Percentiles rank a stretch among this genome's conserved stretches.
phyloP scores from a whole-genome alignment of 64 coral and sea anemone genomes.

The Stichodactyla mertensii region DNA sequence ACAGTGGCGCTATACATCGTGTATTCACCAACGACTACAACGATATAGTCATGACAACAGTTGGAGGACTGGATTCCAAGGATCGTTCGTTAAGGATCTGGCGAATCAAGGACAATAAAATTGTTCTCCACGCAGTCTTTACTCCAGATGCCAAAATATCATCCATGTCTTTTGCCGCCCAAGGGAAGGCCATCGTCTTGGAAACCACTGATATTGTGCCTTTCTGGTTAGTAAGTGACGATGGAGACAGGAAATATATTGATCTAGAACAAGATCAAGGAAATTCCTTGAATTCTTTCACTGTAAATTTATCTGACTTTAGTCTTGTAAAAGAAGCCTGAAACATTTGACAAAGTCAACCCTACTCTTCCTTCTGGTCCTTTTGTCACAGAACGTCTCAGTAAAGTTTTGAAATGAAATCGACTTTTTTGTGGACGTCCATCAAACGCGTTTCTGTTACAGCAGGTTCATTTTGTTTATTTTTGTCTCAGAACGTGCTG shows the following conservation, averaged over 20 bases:
- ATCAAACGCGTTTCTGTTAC: too few relatives aligned
- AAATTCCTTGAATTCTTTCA: not conserved
- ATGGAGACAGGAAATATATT: not conserved
- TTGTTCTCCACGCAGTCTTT: slow-evolving; percentile 33
- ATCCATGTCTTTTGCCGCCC: slow-evolving; percentile 28
- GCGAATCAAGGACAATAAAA: slow-evolving; percentile 17
- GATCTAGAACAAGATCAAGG: not conserved
- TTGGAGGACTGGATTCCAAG: slow-evolving; percentile 74
- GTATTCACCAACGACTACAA: slow-evolving; percentile 56
- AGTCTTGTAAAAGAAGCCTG: too few relatives aligned
- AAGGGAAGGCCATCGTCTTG: slow-evolving; percentile 29
- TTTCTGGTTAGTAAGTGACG: slow-evolving; percentile 47
- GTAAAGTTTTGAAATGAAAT: too few relatives aligned
- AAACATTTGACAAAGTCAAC: too few relatives aligned
- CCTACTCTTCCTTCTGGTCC: too few relatives aligned
- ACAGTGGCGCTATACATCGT: slow-evolving; percentile 55
- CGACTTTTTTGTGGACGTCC: too few relatives aligned
- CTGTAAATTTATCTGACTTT: not conserved
- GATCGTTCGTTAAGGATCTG: slow-evolving; percentile 75
- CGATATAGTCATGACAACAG: slow-evolving; percentile 65
- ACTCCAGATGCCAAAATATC: slow-evolving; percentile 59
- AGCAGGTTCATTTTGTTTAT: too few relatives aligned
- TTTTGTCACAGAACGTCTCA: too few relatives aligned
- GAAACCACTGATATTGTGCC: slow-evolving; percentile 51
- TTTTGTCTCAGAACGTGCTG: too few relatives aligned